Evolutionary conservation across 1,140 invertebrate species (phyloP).

Genomic region (Drosophila albomicans): DNA sequence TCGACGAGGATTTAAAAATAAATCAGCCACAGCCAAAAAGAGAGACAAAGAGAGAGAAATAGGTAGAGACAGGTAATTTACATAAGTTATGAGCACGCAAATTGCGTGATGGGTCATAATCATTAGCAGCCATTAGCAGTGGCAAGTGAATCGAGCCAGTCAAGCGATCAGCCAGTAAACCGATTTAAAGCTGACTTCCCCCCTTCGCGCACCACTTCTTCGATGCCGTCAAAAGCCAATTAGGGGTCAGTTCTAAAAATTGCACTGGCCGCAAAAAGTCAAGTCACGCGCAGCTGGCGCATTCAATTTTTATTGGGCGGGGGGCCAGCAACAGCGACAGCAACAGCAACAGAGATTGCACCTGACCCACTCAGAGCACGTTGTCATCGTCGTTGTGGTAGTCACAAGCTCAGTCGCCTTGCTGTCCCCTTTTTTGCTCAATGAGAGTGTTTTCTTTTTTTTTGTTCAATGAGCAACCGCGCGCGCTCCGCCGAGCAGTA

Average conservation of each 20-base stretch:
- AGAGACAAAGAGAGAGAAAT: too few relatives aligned
- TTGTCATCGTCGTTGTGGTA: constrained; percentile 34
- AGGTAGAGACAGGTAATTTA: constrained; percentile 19
- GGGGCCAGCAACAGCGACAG: too few relatives aligned
- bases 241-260: constrained; percentile 66
- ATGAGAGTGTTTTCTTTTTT: constrained; percentile 37
- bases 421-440: constrained; percentile 11
- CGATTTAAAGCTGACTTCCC: constrained; percentile 1
- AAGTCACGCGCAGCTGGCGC: constrained; percentile 69
- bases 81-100: constrained; percentile 42
- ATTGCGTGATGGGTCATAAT: constrained; percentile 28
- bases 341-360: constrained; percentile 34
- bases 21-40: constrained; percentile 20
- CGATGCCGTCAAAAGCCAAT: constrained; percentile 61
- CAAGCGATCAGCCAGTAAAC: constrained; percentile 10
- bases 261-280: constrained; percentile 34
- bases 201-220: background rate
- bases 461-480: constrained; percentile 36
- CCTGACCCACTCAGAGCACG: constrained; percentile 72
- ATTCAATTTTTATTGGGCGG: constrained; percentile 11
- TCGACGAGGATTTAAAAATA: constrained; percentile 43
- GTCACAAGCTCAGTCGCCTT: too few relatives aligned
- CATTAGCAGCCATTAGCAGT: constrained; percentile 12
- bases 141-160: constrained; percentile 20
- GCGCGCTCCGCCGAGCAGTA: constrained; percentile 50